A percentile compares a stretch with the other conserved stretches of the same genome.
Conservation (phyloP, 2,113 vertebrate genomes). For the Sphaerodactylus townsendi region DNA sequence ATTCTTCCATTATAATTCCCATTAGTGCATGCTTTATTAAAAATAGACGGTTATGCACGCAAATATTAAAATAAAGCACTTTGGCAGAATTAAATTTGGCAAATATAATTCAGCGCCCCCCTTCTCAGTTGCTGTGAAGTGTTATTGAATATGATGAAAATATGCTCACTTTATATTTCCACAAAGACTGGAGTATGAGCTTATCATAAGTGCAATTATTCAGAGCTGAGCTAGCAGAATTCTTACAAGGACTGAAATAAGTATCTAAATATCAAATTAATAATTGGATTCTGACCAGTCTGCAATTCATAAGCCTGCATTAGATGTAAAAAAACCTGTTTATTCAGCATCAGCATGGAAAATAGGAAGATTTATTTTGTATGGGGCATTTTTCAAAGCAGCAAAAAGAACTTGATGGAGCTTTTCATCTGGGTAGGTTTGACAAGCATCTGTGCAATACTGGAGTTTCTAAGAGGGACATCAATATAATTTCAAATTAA, state of each 20-base stretch:
- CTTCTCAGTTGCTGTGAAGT: conserved; percentile 42
- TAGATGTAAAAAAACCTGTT: conserved; percentile 49
- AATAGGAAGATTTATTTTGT: conserved; percentile 19
- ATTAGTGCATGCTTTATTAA: conserved; percentile 20
- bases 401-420: not conserved
- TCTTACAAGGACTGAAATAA: conserved; percentile 60
- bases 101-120: not conserved
- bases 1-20: conserved; percentile 19
- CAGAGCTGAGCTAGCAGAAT: conserved; percentile 58
- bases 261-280: conserved; percentile 67
- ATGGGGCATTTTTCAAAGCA: conserved; percentile 22
- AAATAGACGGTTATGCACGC: not conserved
- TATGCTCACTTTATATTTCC: conserved; percentile 41
- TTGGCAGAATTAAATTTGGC: conserved; percentile 17
- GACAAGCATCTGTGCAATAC: not conserved
- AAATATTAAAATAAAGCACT: conserved; percentile 50
- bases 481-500: conserved; percentile 39
- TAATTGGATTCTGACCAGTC: conserved; percentile 57
- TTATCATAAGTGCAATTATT: conserved; percentile 57
- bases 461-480: not conserved
- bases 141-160: conserved; percentile 45
- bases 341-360: conserved; percentile 44
- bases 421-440: conserved; percentile 8
- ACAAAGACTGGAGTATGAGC: conserved; percentile 33
- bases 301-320: conserved; percentile 40